A percentile compares a stretch with the other conserved stretches of the same genome.
Evolutionary conservation across 2,888 invertebrate genomes (phyloP).

Genomic region (Lysandra bellargus): DNA sequence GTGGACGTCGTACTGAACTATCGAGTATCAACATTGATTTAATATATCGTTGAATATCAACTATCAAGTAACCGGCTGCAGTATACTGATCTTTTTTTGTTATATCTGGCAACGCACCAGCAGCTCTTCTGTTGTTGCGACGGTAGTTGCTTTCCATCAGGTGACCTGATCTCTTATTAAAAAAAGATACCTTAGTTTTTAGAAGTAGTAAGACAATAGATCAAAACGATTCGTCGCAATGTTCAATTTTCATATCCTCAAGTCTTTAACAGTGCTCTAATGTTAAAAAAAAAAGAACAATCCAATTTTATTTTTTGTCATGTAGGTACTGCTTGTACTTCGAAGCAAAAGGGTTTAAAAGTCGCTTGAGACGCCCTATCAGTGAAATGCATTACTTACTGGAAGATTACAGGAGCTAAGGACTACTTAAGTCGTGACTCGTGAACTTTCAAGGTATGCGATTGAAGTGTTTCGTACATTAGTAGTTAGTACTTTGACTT

Average conservation of each 20-base stretch:
- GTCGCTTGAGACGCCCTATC: neutral
- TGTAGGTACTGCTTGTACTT: neutral
- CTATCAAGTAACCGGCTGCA: neutral
- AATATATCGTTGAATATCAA: neutral
- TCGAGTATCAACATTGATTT: constrained; percentile 9
- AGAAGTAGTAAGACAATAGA: no score
- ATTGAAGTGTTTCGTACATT: neutral
- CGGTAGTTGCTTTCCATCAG: no score
- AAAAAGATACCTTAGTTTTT: no score
- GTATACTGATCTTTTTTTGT: neutral
- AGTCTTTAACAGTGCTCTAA: no score
- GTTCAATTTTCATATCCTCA: no score
- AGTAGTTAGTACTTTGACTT: neutral
- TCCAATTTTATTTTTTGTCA: neutral
- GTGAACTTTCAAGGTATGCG: neutral
- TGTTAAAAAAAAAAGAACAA: no score
- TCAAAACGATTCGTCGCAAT: no score
- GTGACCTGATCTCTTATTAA: no score
- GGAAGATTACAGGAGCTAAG: constrained; percentile 4
- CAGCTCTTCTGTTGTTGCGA: no score
- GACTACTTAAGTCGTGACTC: neutral
- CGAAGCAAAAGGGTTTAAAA: neutral
- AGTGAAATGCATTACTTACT: constrained; percentile 5
- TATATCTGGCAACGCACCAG: no score
- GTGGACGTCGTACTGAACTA: neutral